Conservation (phyloP, 2,113 vertebrate genomes). For the Nothoprocta pentlandii region DNA sequence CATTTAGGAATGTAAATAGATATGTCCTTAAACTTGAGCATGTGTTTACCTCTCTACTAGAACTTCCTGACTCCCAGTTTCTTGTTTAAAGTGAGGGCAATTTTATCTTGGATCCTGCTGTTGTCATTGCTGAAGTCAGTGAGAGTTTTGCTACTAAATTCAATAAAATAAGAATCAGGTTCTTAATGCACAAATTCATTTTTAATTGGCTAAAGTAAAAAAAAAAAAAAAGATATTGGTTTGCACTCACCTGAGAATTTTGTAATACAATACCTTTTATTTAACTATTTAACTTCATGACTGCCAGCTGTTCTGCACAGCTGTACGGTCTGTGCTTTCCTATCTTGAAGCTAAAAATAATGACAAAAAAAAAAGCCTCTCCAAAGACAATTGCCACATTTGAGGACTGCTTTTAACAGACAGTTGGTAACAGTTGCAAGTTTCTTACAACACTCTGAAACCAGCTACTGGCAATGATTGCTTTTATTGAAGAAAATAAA, state of each 20-base stretch:
- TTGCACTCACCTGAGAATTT: background rate
- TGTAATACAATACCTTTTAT: slow-evolving; percentile 14
- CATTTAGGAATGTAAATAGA: background rate
- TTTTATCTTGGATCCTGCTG: background rate
- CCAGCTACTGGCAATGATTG: slow-evolving; percentile 5
- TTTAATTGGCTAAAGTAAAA: slow-evolving; percentile 27
- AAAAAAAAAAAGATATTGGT: background rate
- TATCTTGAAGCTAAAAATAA: slow-evolving; percentile 16
- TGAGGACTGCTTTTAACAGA: slow-evolving; percentile 32
- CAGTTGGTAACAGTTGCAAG: slow-evolving; percentile 6
- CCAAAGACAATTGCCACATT: slow-evolving; percentile 11
- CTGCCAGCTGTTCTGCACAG: slow-evolving; percentile 34
- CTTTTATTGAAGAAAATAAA: slow-evolving; percentile 64
- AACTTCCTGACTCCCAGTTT: background rate
- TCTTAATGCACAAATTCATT: background rate
- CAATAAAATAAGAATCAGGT: background rate
- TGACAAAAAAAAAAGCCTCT: background rate
- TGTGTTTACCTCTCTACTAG: background rate
- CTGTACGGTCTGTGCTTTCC: slow-evolving; percentile 6
- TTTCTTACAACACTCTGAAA: slow-evolving; percentile 8
- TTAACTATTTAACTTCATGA: slow-evolving; percentile 45
- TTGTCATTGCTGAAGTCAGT: background rate
- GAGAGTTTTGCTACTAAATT: slow-evolving; percentile 3
- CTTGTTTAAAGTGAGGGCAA: background rate
- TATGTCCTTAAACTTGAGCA: background rate